Percentiles rank a stretch among this genome's conserved stretches.
Evolutionary conservation across 2,113 vertebrate genomes (phyloP).

Genomic region (Rhynchopsitta pachyrhyncha): DNA sequence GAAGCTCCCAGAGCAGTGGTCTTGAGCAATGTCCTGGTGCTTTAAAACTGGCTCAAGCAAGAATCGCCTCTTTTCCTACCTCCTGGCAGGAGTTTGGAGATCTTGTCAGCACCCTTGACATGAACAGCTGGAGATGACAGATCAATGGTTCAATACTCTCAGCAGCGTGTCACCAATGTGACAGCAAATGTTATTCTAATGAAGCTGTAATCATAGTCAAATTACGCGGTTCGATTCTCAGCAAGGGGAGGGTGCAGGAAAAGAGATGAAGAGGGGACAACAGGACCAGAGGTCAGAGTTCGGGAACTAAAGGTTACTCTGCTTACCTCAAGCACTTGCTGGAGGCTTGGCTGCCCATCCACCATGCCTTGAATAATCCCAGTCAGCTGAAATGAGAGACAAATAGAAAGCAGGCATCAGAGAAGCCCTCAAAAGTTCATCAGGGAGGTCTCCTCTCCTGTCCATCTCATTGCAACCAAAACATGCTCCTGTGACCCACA

Average conservation of each 20-base stretch:
- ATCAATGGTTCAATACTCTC: constrained; percentile 83
- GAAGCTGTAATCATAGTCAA: constrained; percentile 82
- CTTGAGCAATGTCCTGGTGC: not conserved
- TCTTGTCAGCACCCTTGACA: constrained; percentile 78
- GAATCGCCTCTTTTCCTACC: constrained; percentile 18
- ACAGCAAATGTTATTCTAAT: constrained; percentile 83
- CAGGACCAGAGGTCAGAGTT: constrained; percentile 69
- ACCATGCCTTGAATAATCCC: constrained; percentile 87
- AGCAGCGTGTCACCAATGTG: constrained; percentile 77
- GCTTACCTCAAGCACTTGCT: constrained; percentile 85
- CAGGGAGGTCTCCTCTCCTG: constrained; percentile 11
- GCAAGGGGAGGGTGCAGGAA: constrained; percentile 54
- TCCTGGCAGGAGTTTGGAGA: constrained; percentile 64
- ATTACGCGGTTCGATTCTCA: constrained; percentile 77
- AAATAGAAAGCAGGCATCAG: constrained; percentile 42
- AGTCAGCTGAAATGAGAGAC: constrained; percentile 79
- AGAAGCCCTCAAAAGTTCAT: not conserved
- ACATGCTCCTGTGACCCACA: not conserved
- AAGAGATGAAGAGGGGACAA: constrained; percentile 39
- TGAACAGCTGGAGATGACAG: constrained; percentile 84
- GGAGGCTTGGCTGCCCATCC: constrained; percentile 83
- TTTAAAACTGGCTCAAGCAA: constrained; percentile 25
- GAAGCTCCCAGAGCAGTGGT: constrained; percentile 7
- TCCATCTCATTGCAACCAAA: not conserved
- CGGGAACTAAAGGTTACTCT: constrained; percentile 76